phyloP scores from a whole-genome alignment of 2,113 vertebrate genomes.

The Xiphias gladius region DNA sequence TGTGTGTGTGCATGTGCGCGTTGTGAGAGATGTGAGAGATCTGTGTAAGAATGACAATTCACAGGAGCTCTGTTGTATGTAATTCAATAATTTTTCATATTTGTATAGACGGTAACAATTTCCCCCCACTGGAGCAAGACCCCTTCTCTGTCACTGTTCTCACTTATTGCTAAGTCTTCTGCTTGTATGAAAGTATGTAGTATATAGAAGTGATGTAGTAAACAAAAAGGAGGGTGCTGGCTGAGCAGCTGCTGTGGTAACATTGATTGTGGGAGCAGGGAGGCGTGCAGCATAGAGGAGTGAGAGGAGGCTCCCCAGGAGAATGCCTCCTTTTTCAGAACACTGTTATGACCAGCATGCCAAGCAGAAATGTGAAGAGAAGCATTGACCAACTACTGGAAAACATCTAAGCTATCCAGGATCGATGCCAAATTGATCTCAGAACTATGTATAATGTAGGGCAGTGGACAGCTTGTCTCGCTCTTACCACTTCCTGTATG shows the following conservation, averaged over 20 bases:
- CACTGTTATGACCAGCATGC: constrained; percentile 76
- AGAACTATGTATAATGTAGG: constrained; percentile 84
- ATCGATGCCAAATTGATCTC: constrained; percentile 85
- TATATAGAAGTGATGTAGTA: constrained; percentile 67
- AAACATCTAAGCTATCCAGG: constrained; percentile 83
- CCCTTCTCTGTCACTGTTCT: constrained; percentile 25
- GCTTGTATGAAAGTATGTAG: constrained; percentile 49
- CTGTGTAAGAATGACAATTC: background rate
- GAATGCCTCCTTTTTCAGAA: constrained; percentile 73
- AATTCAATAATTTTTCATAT: background rate
- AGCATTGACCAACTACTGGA: constrained; percentile 84
- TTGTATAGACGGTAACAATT: background rate
- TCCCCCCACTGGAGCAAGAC: background rate
- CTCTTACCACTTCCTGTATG: constrained; percentile 45
- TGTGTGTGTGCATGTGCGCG: background rate
- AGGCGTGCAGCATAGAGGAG: constrained; percentile 70
- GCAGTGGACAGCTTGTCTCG: constrained; percentile 59
- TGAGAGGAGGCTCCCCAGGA: constrained; percentile 68
- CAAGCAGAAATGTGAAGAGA: constrained; percentile 80
- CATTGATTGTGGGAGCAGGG: constrained; percentile 81
- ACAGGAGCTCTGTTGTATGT: background rate
- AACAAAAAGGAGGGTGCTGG: constrained; percentile 72
- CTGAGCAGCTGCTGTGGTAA: constrained; percentile 72
- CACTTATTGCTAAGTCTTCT: constrained; percentile 41
- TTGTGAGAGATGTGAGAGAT: background rate